phyloP scores from a whole-genome alignment of 2,888 invertebrate species.

The Hanleya hanleyi region DNA sequence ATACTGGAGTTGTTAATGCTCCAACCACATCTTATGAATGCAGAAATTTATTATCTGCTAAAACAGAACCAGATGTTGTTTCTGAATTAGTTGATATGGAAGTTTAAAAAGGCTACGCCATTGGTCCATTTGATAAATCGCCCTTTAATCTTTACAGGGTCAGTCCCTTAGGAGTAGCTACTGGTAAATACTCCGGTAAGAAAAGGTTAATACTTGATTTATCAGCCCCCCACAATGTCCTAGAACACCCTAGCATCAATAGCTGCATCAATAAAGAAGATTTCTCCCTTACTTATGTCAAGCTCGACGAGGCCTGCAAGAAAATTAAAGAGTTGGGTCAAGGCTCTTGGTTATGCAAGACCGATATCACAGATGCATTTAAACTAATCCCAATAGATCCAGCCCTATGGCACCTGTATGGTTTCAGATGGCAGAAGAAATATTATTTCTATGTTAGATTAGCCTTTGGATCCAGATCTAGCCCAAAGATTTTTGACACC shows the following conservation, averaged over 20 bases:
- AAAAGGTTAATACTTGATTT: constrained; percentile 29
- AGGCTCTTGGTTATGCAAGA: constrained; percentile 26
- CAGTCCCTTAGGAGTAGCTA: no score
- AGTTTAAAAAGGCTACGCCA: no score
- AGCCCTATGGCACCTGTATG: not conserved
- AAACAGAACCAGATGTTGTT: no score
- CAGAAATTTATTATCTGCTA: no score
- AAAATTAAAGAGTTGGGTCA: constrained; percentile 19
- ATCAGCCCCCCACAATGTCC: constrained; percentile 36
- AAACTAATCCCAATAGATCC: constrained; percentile 11
- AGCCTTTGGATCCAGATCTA: constrained; percentile 21
- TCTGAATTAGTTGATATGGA: no score
- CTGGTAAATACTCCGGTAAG: not conserved
- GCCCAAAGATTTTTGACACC: constrained; percentile 21
- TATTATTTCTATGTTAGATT: constrained; percentile 19
- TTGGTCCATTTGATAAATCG: no score
- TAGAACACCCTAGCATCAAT: constrained; percentile 29
- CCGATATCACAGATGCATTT: constrained; percentile 29
- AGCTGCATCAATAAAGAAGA: constrained; percentile 37
- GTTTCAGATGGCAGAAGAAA: constrained; percentile 15
- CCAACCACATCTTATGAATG: no score
- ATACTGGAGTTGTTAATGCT: no score
- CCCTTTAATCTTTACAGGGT: no score
- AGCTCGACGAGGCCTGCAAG: constrained; percentile 38
- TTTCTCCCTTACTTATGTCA: constrained; percentile 30